Evolutionary conservation across 2,113 vertebrate genomes (phyloP).

Genomic region (Charadrius vociferus): DNA sequence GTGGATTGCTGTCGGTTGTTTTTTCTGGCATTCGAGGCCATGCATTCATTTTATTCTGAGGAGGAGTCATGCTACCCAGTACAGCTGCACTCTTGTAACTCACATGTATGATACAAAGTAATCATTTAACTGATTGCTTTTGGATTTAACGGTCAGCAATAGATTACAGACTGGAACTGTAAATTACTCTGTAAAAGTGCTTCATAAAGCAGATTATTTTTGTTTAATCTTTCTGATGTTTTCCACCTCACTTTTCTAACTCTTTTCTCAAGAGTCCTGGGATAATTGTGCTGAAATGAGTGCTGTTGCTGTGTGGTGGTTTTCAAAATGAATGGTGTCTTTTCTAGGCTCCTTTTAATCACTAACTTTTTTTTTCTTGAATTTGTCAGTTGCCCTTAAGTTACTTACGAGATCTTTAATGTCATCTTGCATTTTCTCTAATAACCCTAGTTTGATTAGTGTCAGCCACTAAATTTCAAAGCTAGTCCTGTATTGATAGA

Average conservation of each 20-base stretch:
- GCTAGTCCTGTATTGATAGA: neutral
- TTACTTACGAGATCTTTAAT: neutral
- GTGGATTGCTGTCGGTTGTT: neutral
- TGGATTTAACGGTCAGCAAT: neutral
- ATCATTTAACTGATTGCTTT: neutral
- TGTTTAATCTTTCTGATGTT: neutral
- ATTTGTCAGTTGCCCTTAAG: neutral
- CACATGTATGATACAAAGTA: neutral
- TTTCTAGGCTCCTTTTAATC: neutral
- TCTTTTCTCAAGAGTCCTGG: neutral
- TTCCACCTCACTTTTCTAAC: neutral
- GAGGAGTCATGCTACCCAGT: neutral
- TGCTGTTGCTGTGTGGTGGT: neutral
- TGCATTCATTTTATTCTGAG: neutral
- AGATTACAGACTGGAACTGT: neutral
- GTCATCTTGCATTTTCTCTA: neutral
- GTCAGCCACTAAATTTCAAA: neutral
- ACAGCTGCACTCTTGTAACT: conserved; percentile 1
- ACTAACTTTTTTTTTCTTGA: neutral
- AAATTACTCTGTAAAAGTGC: neutral
- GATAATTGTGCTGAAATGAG: neutral
- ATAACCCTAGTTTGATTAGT: neutral
- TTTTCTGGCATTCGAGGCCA: neutral
- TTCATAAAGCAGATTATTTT: neutral
- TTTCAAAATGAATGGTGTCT: neutral